phyloP scores from a whole-genome alignment of 2,888 invertebrate genomes.

The Macaria liturata region DNA sequence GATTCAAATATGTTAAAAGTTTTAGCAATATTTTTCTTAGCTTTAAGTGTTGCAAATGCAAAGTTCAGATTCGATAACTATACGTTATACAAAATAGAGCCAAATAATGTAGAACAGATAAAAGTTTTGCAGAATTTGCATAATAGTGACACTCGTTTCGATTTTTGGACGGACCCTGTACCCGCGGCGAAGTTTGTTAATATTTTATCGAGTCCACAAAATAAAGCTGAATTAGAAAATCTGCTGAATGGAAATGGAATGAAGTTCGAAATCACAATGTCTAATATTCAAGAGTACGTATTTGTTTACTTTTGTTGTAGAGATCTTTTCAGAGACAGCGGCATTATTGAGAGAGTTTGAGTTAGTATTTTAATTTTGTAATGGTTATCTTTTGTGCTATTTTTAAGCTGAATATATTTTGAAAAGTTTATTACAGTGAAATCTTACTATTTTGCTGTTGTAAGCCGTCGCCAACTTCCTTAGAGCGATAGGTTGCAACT shows the following conservation, averaged over 20 bases:
- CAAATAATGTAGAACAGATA: conserved; percentile 67
- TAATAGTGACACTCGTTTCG: conserved; percentile 55
- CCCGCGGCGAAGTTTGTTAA: conserved; percentile 50
- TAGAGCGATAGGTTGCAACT: no score
- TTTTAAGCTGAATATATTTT: no score
- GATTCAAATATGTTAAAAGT: conserved; percentile 33
- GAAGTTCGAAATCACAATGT: conserved; percentile 57
- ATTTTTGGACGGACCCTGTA: conserved; percentile 62
- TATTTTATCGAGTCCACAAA: conserved; percentile 60
- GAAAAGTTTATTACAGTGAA: no score
- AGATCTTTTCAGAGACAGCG: background rate
- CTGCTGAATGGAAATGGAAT: conserved; percentile 55
- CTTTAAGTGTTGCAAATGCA: conserved; percentile 36
- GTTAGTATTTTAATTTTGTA: no score
- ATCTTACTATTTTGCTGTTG: no score
- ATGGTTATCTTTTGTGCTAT: no score
- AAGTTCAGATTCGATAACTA: conserved; percentile 55
- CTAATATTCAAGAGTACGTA: conserved; percentile 75
- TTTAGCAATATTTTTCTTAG: conserved; percentile 25
- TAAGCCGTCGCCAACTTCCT: no score
- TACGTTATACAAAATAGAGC: conserved; percentile 76
- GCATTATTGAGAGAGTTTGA: no score
- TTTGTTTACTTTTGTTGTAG: conserved; percentile 12
- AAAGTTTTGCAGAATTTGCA: conserved; percentile 68
- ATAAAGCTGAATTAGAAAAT: conserved; percentile 50